phyloP scores from a whole-genome alignment of 2,888 invertebrate species.

The Pyrrhia umbra region DNA sequence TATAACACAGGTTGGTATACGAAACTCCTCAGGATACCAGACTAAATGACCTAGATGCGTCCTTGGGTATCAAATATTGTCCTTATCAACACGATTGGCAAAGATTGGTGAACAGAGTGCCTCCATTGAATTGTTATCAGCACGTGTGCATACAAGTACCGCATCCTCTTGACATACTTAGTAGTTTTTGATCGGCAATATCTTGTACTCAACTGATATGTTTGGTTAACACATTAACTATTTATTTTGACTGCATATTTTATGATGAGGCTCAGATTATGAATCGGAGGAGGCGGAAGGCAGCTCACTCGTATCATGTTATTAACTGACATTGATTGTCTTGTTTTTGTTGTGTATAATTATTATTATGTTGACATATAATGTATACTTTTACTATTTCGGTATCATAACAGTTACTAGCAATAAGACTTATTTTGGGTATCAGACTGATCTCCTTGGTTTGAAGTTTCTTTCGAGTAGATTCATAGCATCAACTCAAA shows the following conservation, averaged over 20 bases:
- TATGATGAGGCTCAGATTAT: neutral
- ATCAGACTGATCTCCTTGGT: too few species aligned
- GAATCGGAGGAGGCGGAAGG: too few species aligned
- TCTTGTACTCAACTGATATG: neutral
- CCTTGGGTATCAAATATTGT: neutral
- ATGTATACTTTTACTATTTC: neutral
- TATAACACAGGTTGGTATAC: too few species aligned
- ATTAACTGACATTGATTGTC: neutral
- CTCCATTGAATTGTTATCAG: slow-evolving; percentile 5
- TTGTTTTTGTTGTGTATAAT: neutral
- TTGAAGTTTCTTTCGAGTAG: too few species aligned
- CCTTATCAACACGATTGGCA: neutral
- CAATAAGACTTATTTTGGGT: neutral
- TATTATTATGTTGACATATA: neutral
- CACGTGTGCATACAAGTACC: neutral
- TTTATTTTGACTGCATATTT: neutral
- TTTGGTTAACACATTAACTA: neutral
- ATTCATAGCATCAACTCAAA: too few species aligned
- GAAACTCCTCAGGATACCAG: neutral
- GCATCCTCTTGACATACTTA: slow-evolving; percentile 34
- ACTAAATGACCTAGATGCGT: neutral
- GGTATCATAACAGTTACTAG: neutral
- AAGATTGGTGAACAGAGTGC: neutral
- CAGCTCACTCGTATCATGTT: too few species aligned
- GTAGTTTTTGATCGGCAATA: neutral